Evolutionary conservation across 2,888 invertebrate genomes (phyloP).

Genomic region (Campoplex nolae): DNA sequence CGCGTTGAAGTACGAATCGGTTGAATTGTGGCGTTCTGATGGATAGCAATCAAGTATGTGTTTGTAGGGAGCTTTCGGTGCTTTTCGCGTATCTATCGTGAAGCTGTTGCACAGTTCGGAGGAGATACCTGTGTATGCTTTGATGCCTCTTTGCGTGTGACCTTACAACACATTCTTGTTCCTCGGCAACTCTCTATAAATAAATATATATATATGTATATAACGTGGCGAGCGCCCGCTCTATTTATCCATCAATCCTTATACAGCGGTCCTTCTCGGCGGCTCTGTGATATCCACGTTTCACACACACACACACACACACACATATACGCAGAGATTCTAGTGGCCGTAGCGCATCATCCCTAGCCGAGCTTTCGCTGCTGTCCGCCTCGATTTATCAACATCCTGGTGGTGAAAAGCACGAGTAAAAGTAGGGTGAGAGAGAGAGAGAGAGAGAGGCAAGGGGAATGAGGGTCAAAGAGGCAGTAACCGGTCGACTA

Average conservation of each 20-base stretch:
- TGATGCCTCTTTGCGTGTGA: constrained; percentile 23
- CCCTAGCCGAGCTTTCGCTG: constrained; percentile 54
- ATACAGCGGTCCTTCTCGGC: constrained; percentile 62
- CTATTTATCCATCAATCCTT: constrained; percentile 74
- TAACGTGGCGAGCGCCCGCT: constrained; percentile 3
- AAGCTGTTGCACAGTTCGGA: constrained; percentile 10
- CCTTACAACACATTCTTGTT: constrained; percentile 37
- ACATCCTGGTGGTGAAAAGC: constrained; percentile 70
- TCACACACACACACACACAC: not conserved
- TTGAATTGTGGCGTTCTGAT: constrained; percentile 14
- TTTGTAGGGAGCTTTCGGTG: constrained; percentile 9
- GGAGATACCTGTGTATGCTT: constrained; percentile 13
- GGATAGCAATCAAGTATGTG: constrained; percentile 7
- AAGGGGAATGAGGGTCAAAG: constrained; percentile 31
- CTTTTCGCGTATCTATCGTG: constrained; percentile 29
- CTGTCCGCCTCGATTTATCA: constrained; percentile 74
- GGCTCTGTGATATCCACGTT: constrained; percentile 60
- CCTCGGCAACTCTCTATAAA: constrained; percentile 3
- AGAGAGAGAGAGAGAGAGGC: constrained; percentile 1
- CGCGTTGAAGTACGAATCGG: not conserved
- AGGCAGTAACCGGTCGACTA: constrained; percentile 52
- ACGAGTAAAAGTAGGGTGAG: constrained; percentile 24
- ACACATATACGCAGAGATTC: constrained; percentile 21
- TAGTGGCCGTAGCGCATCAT: constrained; percentile 43
- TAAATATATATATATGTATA: not conserved